phyloP scores from a whole-genome alignment of 1,140 invertebrate genomes.

The Zaprionus inermis region DNA sequence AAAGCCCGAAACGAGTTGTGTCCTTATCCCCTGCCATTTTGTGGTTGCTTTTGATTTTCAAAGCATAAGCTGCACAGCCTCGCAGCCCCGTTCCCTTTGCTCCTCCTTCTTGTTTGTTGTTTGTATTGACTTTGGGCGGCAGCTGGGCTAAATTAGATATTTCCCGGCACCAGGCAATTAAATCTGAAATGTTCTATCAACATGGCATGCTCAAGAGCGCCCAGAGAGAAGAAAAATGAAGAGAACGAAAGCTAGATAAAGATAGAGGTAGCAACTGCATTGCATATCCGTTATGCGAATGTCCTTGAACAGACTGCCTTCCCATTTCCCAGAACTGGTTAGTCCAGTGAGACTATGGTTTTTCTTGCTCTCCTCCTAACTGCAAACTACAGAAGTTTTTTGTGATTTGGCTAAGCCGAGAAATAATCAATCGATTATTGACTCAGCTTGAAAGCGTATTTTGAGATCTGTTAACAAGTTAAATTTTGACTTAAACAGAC shows the following conservation, averaged over 20 bases:
- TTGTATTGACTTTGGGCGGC: conserved; percentile 21
- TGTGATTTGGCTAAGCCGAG: background rate
- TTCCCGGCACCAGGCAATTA: conserved; percentile 33
- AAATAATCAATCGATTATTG: background rate
- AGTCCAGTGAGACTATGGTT: background rate
- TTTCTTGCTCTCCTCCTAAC: background rate
- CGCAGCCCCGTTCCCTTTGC: background rate
- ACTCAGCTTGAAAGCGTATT: background rate
- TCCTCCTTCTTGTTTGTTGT: conserved; percentile 2
- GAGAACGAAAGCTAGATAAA: background rate
- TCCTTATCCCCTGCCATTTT: background rate
- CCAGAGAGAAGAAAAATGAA: background rate
- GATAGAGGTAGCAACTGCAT: background rate
- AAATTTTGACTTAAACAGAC: background rate
- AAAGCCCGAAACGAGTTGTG: background rate
- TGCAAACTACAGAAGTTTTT: background rate
- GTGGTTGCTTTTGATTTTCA: conserved; percentile 22
- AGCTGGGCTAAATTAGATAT: conserved; percentile 35
- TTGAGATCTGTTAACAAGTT: background rate
- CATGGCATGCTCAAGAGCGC: conserved; percentile 2
- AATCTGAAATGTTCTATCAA: conserved; percentile 37
- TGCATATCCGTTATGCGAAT: background rate
- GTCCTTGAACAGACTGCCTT: background rate
- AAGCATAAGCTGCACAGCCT: background rate
- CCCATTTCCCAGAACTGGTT: background rate